Conservation (phyloP, 2,888 invertebrate genomes). For the Cheilosia soror region DNA sequence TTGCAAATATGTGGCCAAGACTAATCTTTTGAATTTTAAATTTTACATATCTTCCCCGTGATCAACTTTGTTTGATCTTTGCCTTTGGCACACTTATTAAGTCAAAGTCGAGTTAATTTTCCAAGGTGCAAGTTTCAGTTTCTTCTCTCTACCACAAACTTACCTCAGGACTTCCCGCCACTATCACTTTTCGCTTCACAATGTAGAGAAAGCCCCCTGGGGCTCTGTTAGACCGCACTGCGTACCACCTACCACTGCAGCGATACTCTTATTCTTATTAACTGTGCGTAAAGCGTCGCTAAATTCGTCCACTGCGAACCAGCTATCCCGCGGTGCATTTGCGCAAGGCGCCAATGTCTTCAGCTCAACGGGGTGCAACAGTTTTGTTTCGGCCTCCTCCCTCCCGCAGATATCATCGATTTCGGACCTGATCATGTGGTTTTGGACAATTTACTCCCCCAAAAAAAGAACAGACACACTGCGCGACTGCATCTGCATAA, state of each 20-base stretch:
- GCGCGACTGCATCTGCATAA: neutral
- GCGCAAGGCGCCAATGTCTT: conserved; percentile 74
- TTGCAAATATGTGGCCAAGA: too few species aligned
- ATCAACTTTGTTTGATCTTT: too few species aligned
- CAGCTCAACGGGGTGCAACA: conserved; percentile 63
- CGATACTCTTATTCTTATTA: neutral
- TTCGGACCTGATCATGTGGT: conserved; percentile 61
- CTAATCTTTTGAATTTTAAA: too few species aligned
- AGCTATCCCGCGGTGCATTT: conserved; percentile 58
- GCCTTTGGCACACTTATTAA: too few species aligned
- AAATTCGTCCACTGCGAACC: conserved; percentile 41
- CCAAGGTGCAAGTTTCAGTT: too few species aligned
- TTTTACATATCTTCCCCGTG: too few species aligned
- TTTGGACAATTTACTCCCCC: conserved; percentile 72
- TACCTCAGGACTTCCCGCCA: too few species aligned
- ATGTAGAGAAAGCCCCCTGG: neutral
- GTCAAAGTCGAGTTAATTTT: too few species aligned
- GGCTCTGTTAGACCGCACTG: neutral
- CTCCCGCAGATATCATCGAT: conserved; percentile 46
- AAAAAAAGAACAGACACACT: conserved; percentile 13
- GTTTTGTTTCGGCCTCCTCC: conserved; percentile 51
- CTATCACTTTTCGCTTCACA: neutral
- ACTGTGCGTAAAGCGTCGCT: conserved; percentile 13
- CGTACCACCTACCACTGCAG: neutral
- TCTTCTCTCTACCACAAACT: too few species aligned